These are phyloP conservation scores for Choreutis nemorana DNA, from an alignment of 2,888 invertebrate genomes.

Conservation along the genomic window DNA sequence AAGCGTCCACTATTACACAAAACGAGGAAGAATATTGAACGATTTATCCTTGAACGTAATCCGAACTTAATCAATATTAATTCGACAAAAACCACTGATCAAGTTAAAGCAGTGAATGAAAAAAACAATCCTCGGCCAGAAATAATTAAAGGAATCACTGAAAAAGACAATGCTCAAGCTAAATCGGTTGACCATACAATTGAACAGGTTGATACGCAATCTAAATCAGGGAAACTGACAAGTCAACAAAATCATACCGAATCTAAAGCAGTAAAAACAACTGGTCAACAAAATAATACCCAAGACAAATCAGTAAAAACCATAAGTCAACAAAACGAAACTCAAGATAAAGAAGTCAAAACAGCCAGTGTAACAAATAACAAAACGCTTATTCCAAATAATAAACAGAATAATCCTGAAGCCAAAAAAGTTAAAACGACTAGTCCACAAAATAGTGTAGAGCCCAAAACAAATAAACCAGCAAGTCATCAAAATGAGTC, in stretches of 20 bases:
- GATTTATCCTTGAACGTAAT: background rate
- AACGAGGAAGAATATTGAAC: slow-evolving; percentile 1
- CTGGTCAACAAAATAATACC: slow-evolving; percentile 1
- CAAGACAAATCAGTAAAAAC: slow-evolving; percentile 5
- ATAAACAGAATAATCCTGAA: background rate
- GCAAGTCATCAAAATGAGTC: too few relatives aligned
- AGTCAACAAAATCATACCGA: too few relatives aligned
- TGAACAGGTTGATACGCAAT: slow-evolving; percentile 3
- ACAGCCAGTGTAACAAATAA: slow-evolving; percentile 3
- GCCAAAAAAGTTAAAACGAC: too few relatives aligned
- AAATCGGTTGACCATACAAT: background rate
- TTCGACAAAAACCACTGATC: background rate
- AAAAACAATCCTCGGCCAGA: background rate
- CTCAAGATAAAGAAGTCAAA: slow-evolving; percentile 3
- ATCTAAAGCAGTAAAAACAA: too few relatives aligned
- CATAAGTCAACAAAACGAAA: background rate
- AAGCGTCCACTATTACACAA: slow-evolving; percentile 12
- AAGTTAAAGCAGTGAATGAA: background rate
- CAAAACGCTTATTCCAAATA: slow-evolving; percentile 3
- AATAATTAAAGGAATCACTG: slow-evolving; percentile 1
- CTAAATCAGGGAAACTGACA: fast-evolving
- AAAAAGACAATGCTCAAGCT: too few relatives aligned
- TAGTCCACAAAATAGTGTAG: too few relatives aligned
- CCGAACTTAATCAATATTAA: slow-evolving; percentile 3
- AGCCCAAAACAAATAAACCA: too few relatives aligned